Evolutionary conservation across 2,797 vertebrate species (phyloP).

Genomic region (Chiloscyllium punctatum): DNA sequence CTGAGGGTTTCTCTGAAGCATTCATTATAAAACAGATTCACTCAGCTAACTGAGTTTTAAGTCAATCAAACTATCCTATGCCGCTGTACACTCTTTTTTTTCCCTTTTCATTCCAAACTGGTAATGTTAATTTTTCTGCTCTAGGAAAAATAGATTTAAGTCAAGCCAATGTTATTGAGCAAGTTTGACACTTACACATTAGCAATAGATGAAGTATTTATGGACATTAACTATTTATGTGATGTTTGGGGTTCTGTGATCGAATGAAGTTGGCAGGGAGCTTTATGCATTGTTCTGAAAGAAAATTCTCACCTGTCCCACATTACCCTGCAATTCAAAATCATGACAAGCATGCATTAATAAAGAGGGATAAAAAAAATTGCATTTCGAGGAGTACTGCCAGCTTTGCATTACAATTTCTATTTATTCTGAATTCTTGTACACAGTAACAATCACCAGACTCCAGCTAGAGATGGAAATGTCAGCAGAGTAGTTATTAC

Average conservation of each 20-base stretch:
- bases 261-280: neutral
- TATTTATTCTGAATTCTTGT: neutral
- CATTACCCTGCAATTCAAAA: neutral
- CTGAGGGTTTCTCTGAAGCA: no score
- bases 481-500: neutral
- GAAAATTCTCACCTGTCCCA: neutral
- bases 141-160: neutral
- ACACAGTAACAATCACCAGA: neutral
- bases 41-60: neutral
- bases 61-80: neutral
- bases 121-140: neutral
- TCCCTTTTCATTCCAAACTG: neutral
- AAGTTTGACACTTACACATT: neutral
- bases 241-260: neutral
- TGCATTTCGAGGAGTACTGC: neutral
- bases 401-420: neutral
- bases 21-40: neutral
- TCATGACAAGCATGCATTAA: neutral
- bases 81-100: neutral
- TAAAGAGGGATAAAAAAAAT: neutral
- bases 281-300: neutral
- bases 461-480: neutral
- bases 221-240: slow-evolving; percentile 15
- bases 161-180: neutral
- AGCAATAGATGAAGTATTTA: neutral